Base-by-base conservation (phyloP, 2,113 vertebrate species). In the Oryzias javanicus region DNA sequence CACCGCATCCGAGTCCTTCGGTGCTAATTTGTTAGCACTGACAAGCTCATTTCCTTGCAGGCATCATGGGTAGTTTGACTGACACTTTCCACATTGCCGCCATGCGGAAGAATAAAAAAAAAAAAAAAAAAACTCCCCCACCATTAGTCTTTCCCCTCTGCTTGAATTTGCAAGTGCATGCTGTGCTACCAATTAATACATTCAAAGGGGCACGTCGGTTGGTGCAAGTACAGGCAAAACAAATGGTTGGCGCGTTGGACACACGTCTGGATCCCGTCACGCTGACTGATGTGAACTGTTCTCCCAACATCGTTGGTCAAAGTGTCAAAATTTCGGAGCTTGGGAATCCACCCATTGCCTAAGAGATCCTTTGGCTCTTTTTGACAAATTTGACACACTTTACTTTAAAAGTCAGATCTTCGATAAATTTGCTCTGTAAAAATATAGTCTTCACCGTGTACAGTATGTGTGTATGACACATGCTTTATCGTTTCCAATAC, bases 241-340 rank as follows among this genome's bases (percentile, higher is more conserved):
- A 83, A 88, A 89, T 88, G 65, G 78, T 66, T 50, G 14, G 29
- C 18, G 27, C 4, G 60, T 27, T 55, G 71, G 80, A 73, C 12
- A 74, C 63, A 60, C 81, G 72, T 74, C 73, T 75, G 75, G 63
- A 22, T 48, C 64, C 76, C 75, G 72, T 88, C 81, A 72, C 52
- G 18, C 58, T 82, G 82, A 84, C 48, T 71, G 68, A 85, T 68
- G 79, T 72, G 84, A 81, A 86, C 86, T 81, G 78, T 59, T 64
- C 69, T 80, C 52, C 80, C 79, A 22, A 73, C 72, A 52, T 82
- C 74, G 40, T 78, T 72, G 81, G 82, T 89, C 83, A 77, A 72
- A 60, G 76, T 86, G 83, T 89, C 89, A 86, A 35, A 81, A 83
- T 73, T 63, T 60, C 55, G 79, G 77, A 78, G 59, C 78, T 67